Conservation (phyloP, 53 echinoderm and acorn worm genomes). For the Holothuria leucospilota region DNA sequence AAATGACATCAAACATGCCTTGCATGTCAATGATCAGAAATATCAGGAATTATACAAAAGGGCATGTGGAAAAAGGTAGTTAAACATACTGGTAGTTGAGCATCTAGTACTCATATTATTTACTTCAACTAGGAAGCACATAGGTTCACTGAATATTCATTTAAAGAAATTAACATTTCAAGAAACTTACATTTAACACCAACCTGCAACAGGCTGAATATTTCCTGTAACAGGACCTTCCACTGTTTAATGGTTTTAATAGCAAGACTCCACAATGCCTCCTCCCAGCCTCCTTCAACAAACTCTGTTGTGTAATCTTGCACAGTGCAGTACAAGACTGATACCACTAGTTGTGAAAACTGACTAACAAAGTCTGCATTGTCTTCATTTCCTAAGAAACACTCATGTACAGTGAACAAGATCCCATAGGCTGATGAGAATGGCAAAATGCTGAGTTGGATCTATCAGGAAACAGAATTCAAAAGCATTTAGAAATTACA, state of each 20-base stretch:
- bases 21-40: no score
- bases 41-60: no score
- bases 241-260: constrained; percentile 23
- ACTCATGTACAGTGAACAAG: constrained; percentile 19
- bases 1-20: no score
- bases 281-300: constrained; percentile 53
- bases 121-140: no score
- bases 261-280: constrained; percentile 54
- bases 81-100: no score
- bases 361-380: constrained; percentile 51
- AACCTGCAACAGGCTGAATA: constrained; percentile 39
- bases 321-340: constrained; percentile 55
- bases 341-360: constrained; percentile 59
- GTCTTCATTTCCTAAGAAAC: not conserved
- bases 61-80: no score
- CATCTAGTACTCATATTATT: no score
- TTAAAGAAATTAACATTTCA: no score
- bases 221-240: constrained; percentile 11
- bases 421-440: constrained; percentile 52
- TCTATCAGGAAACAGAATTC: constrained; percentile 18
- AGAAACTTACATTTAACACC: constrained; percentile 54
- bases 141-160: no score
- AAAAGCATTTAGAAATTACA: no score
- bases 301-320: not conserved
- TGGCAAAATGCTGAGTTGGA: constrained; percentile 16